A percentile compares a stretch with the other conserved stretches of the same genome.
Evolutionary conservation across 2,888 invertebrate species (phyloP).

Genomic region (Blera fallax): DNA sequence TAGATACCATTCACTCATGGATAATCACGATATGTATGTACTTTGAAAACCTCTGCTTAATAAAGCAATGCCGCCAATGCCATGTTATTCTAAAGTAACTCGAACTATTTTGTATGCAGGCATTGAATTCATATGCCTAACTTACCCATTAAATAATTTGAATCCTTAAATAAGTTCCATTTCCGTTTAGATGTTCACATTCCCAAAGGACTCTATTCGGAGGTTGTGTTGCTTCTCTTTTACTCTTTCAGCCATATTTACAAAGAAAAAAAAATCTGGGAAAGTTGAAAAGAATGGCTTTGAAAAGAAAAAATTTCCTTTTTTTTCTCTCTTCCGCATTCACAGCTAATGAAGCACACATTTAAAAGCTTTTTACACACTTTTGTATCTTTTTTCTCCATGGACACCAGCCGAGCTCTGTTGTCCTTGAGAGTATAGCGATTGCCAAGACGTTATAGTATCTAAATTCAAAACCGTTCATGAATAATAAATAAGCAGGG

Average conservation of each 20-base stretch:
- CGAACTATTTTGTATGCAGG: too few relatives aligned
- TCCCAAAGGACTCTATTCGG: not conserved
- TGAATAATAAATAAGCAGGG: not conserved
- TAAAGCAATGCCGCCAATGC: too few relatives aligned
- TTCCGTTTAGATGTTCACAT: not conserved
- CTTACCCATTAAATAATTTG: too few relatives aligned
- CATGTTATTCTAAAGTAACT: too few relatives aligned
- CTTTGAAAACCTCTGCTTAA: too few relatives aligned
- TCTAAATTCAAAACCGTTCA: constrained; percentile 9
- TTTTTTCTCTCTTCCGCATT: not conserved
- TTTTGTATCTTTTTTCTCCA: constrained; percentile 5
- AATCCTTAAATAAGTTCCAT: not conserved
- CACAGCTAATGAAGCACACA: constrained; percentile 20
- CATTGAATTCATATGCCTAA: too few relatives aligned
- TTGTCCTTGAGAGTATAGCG: not conserved
- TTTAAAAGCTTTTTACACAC: constrained; percentile 15
- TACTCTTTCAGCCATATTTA: not conserved
- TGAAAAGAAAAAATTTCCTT: too few relatives aligned
- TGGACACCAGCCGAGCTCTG: not conserved
- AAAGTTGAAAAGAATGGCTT: not conserved
- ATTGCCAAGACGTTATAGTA: too few relatives aligned
- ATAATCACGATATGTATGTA: too few relatives aligned
- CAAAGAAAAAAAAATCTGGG: not conserved
- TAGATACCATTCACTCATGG: too few relatives aligned
- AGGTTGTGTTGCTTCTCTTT: not conserved